Evolutionary conservation across 2,888 invertebrate genomes (phyloP), one percentile per base, ranked within the genome.

Genomic region (Chymomyza procnemis): DNA sequence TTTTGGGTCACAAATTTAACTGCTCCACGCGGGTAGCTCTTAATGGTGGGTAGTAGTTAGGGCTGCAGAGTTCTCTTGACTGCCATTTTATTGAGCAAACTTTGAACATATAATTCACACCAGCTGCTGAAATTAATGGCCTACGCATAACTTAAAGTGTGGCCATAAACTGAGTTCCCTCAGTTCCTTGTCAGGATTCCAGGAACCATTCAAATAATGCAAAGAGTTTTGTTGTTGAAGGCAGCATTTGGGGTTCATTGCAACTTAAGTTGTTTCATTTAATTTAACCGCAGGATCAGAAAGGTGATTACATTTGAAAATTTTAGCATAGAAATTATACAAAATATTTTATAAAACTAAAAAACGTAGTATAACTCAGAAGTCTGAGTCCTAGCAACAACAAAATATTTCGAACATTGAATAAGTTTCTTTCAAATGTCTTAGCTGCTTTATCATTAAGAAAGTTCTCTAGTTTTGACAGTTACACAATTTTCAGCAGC

Each of bases 61-160:
- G 50, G 50, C n/a, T 18, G 3, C 50, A 50, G 50, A 12, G 34
- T 50, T 50, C 16, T 6, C 50, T 16, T 12, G 19, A 54, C 19
- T 41, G 62, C 64, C 68, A 71, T 76, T 85, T 87, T 87, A 87
- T 83, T 83, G 87, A 75, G 85, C 87, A 78, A 82, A 85, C 82
- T 87, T 87, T 74, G 64, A 75, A 75, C 84, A 84, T 74, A 86
- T 76, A 85, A 76, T 83, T 76, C 85, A 82, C 78, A 82, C 74
- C 85, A 87, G 85, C 86, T 84, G 86, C 77, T 70, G 77, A 69
- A 80, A 77, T 84, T 81, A 82, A 84, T 80, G 84, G 69, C 73
- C 70, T 61, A 21, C 66, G 69, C 80, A 80, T 71, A 66, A 83
- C 50, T 50, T 50, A 50, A 18, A 50, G 16, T 8, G 50, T 9